Percentiles rank a stretch among this genome's conserved stretches.
phyloP scores from a whole-genome alignment of 2,888 invertebrate species.

The Napeogenes sylphis region DNA sequence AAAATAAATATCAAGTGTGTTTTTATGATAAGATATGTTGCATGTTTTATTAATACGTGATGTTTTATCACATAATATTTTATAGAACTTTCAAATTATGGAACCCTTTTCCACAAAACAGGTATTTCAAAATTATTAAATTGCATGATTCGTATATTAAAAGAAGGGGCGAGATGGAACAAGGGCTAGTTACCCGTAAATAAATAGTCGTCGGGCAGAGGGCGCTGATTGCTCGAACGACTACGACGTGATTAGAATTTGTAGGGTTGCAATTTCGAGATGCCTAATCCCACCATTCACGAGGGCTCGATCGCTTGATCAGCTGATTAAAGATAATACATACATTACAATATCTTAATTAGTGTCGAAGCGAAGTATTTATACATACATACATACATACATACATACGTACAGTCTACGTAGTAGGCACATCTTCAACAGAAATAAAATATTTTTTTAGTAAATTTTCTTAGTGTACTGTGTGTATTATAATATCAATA shows the following conservation, averaged over 20 bases:
- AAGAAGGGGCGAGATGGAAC: conserved; percentile 24
- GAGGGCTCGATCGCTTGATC: conserved; percentile 22
- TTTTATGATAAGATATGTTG: no score
- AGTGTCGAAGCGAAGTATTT: neutral
- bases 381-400: no score
- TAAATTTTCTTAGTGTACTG: no score
- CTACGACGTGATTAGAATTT: conserved; percentile 35
- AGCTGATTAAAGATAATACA: conserved; percentile 13
- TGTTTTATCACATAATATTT: no score
- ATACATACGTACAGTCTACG: no score
- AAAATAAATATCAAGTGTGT: no score
- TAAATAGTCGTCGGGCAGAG: conserved; percentile 41
- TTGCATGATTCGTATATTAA: conserved; percentile 15
- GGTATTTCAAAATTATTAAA: conserved; percentile 6
- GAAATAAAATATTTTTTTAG: no score
- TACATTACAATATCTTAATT: neutral
- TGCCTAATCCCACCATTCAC: conserved; percentile 18
- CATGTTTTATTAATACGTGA: no score
- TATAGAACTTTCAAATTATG: neutral
- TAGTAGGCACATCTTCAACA: no score
- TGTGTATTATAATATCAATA: no score
- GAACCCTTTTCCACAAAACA: neutral
- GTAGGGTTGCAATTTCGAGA: conserved; percentile 26
- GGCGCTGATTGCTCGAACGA: conserved; percentile 40
- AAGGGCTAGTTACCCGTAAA: conserved; percentile 27